phyloP scores from a whole-genome alignment of 2,888 invertebrate species.

The Apodemia zela region DNA sequence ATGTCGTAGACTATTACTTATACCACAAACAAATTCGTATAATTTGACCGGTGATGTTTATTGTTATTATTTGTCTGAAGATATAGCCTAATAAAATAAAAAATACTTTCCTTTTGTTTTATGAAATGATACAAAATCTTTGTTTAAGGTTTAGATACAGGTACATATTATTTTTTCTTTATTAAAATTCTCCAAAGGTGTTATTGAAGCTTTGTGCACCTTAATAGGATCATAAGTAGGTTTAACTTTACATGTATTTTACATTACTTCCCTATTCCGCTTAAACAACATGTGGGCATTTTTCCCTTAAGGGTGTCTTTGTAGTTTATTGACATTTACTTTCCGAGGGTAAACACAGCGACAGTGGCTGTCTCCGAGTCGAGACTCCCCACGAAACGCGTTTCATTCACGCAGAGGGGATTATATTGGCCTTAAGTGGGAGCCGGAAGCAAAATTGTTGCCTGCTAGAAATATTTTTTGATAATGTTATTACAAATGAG shows the following conservation, averaged over 20 bases:
- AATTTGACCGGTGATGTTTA: too few species aligned
- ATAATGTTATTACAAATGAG: not conserved
- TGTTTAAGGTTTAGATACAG: too few species aligned
- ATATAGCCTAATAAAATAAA: too few species aligned
- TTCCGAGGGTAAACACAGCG: conserved; percentile 67
- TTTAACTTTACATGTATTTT: conserved; percentile 40
- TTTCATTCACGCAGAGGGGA: conserved; percentile 28
- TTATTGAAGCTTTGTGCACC: not conserved
- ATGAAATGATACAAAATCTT: too few species aligned
- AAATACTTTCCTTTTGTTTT: too few species aligned
- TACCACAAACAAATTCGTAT: too few species aligned
- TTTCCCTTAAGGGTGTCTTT: conserved; percentile 58
- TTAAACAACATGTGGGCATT: conserved; percentile 55
- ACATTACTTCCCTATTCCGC: conserved; percentile 41
- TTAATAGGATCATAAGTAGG: conserved; percentile 7
- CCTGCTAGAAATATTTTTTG: conserved; percentile 4
- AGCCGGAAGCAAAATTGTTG: conserved; percentile 21
- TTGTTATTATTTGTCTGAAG: too few species aligned
- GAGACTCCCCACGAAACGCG: conserved; percentile 43
- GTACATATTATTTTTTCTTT: not conserved
- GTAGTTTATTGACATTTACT: conserved; percentile 78
- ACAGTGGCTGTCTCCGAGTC: conserved; percentile 53
- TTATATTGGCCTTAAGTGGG: conserved; percentile 30
- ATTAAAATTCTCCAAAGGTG: not conserved
- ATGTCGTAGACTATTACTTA: too few species aligned